phyloP scores from a whole-genome alignment of 1,140 invertebrate genomes.

The Conopomorpha cramerella region DNA sequence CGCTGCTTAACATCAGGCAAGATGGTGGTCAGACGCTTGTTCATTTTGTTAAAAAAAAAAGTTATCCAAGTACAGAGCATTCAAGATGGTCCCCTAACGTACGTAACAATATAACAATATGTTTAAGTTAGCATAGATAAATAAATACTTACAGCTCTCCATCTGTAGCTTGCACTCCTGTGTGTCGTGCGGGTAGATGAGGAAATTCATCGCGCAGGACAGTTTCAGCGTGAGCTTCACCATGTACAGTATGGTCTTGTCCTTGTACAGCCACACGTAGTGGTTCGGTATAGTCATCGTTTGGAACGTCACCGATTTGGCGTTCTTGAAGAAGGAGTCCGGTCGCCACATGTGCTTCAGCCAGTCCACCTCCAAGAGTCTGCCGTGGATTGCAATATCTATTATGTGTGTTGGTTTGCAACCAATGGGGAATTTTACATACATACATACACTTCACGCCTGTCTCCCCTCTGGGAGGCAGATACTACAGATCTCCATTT shows the following conservation, averaged over 20 bases:
- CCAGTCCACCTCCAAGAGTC: constrained; percentile 85
- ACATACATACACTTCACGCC: too few species aligned
- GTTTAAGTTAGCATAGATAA: neutral
- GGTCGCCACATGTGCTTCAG: constrained; percentile 90
- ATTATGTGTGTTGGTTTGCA: neutral
- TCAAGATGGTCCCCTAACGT: neutral
- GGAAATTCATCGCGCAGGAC: constrained; percentile 91
- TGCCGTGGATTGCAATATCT: too few species aligned
- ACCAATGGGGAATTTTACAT: too few species aligned
- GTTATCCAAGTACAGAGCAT: too few species aligned
- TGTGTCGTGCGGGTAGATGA: constrained; percentile 89
- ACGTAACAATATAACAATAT: neutral
- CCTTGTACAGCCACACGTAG: constrained; percentile 86
- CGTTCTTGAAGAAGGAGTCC: constrained; percentile 88
- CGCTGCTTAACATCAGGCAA: neutral
- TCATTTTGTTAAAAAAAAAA: neutral
- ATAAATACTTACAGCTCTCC: constrained; percentile 80
- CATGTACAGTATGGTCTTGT: constrained; percentile 88
- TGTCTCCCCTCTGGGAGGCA: too few species aligned
- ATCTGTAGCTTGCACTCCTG: constrained; percentile 91
- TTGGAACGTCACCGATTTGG: constrained; percentile 90
- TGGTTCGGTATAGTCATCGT: constrained; percentile 94
- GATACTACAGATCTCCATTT: too few species aligned
- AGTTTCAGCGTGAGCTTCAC: constrained; percentile 83
- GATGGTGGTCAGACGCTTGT: too few species aligned